Evolutionary conservation across 1,140 invertebrate species (phyloP).

Genomic region (Galleria mellonella): DNA sequence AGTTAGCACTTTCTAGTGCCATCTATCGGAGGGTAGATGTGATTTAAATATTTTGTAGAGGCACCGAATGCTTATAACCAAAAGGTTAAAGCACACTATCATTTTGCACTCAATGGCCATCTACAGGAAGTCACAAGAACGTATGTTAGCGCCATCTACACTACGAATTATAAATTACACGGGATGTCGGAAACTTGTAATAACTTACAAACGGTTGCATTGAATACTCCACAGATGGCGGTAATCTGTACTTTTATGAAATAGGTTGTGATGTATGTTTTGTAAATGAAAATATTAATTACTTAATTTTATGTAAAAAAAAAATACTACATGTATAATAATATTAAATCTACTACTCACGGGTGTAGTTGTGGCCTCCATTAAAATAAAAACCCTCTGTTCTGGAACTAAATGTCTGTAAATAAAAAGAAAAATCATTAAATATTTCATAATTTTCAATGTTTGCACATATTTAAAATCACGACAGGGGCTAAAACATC

Average conservation of each 20-base stretch:
- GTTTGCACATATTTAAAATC: too few species aligned
- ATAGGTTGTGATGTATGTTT: slow-evolving; percentile 17
- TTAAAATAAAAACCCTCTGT: slow-evolving; percentile 16
- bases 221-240: slow-evolving; percentile 17
- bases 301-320: neutral
- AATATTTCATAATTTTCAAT: neutral
- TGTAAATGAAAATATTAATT: slow-evolving; percentile 8
- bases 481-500: too few species aligned
- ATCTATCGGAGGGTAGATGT: slow-evolving; percentile 12
- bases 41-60: too few species aligned
- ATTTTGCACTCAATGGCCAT: neutral
- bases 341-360: slow-evolving; percentile 36
- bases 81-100: neutral
- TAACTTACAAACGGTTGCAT: slow-evolving; percentile 4
- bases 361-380: slow-evolving; percentile 44
- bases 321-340: slow-evolving; percentile 4
- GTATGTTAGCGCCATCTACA: slow-evolving; percentile 15
- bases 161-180: too few species aligned
- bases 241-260: slow-evolving; percentile 3
- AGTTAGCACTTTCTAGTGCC: too few species aligned
- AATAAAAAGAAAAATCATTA: slow-evolving; percentile 25
- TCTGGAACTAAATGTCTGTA: slow-evolving; percentile 56
- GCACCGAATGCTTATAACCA: neutral
- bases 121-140: neutral
- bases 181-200: too few species aligned